Evolutionary conservation across 2,888 invertebrate species (phyloP), one percentile per base, ranked within the genome.

Genomic region (Orchestes rusci): DNA sequence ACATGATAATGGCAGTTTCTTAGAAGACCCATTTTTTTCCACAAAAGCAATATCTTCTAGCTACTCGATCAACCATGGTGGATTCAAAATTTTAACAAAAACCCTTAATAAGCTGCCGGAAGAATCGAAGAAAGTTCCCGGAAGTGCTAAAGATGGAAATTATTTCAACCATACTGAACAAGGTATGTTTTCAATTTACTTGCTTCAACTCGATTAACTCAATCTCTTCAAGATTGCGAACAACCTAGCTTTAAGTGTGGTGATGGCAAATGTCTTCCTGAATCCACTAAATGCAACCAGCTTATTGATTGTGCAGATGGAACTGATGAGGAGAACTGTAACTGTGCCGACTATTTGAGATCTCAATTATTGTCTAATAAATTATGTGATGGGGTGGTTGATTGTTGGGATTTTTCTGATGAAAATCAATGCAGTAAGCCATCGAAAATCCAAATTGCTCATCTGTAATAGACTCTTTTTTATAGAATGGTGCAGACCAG

Each of bases 381-480:
- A 65, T 80, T 87, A 37, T 87, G 87, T 60, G 87, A 87, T 57
- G 86, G 86, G 2, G 73, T 82, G 17, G 77, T 83, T 1, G 86
- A 87, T 59, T 87, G 87, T 59, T 82, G 81, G 79, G 87, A 87
- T 62, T 84, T 78, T 60, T 80, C 84, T 1, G 86, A 86, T 63
- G 86, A 86, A 67, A 77, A 77, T 57, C 73, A 79, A 53, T 85
- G 86, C 63, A 84, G 84, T 84, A 72, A 67, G 67, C 39, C 8
- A 17, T 3, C 13, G 7, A 31, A 31, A 8, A 23, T 23, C 10
- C 7, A 23, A 8, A 23, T 23, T 23, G 10, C 10, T 30, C 13
- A 30, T 30, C 10, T 32, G 15, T 32, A 10, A 13, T 16, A 3
- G 3, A 10, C 3, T 13, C 3, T 16, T 28, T 18, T n/a, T 43